Conservation (phyloP, 2,888 invertebrate genomes). For the Trimorus sp. region DNA sequence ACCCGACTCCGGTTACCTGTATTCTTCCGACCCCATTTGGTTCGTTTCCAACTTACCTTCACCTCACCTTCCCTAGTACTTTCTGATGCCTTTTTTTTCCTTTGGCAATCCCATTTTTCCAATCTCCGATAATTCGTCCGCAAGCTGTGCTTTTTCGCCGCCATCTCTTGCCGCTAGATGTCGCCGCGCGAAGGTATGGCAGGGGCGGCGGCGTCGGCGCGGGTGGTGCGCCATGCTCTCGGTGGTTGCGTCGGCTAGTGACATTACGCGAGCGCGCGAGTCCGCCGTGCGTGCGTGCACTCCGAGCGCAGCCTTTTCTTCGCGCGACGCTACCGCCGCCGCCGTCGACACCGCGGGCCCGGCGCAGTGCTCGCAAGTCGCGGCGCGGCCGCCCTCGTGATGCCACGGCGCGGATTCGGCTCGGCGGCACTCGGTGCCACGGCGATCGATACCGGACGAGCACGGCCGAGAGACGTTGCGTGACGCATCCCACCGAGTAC, state of each 20-base stretch:
- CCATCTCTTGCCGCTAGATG: conserved; percentile 13
- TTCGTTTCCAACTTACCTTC: too few species aligned
- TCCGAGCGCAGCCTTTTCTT: conserved; percentile 37
- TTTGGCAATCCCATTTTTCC: too few species aligned
- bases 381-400: conserved; percentile 26
- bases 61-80: too few species aligned
- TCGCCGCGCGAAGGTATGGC: conserved; percentile 23
- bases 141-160: too few species aligned
- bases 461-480: conserved; percentile 49
- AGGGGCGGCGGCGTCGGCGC: background rate
- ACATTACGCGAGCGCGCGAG: conserved; percentile 45
- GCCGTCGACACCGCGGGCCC: conserved; percentile 36
- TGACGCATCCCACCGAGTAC: conserved; percentile 57
- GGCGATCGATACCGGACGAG: conserved; percentile 61
- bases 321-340: conserved; percentile 44
- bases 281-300: conserved; percentile 37
- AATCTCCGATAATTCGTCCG: too few species aligned
- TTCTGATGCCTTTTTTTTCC: too few species aligned
- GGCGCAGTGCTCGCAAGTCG: conserved; percentile 7
- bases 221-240: conserved; percentile 27
- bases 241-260: conserved; percentile 46
- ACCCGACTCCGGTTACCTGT: too few species aligned
- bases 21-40: too few species aligned
- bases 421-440: conserved; percentile 48
- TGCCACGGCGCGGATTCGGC: conserved; percentile 38